phyloP scores from a whole-genome alignment of 2,113 vertebrate species.

The Eudyptes chrysolophus region DNA sequence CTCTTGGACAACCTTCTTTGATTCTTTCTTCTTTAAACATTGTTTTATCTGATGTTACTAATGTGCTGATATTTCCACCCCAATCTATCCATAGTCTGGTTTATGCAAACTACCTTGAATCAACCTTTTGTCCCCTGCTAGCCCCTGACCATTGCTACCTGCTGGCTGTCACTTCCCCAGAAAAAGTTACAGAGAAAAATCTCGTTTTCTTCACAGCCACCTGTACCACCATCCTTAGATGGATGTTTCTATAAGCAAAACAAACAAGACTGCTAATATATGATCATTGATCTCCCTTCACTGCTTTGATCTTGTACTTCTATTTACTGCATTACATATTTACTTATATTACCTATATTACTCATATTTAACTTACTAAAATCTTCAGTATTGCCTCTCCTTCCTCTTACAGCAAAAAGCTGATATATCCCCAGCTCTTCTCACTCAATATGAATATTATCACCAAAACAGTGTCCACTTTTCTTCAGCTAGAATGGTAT shows the following conservation, averaged over 20 bases:
- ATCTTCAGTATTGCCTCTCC: not conserved
- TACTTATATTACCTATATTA: not conserved
- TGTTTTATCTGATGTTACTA: not conserved
- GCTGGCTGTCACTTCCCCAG: not conserved
- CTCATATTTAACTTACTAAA: not conserved
- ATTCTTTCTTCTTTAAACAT: not conserved
- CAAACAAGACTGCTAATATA: not conserved
- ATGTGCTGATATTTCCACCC: not conserved
- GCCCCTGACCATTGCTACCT: not conserved
- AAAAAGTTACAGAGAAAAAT: not conserved
- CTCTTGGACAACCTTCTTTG: not conserved
- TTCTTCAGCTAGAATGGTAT: not conserved
- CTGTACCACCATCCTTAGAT: not conserved
- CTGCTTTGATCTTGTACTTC: not conserved
- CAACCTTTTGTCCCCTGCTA: not conserved
- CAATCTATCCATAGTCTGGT: not conserved
- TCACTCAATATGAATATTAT: not conserved
- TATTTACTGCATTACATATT: not conserved
- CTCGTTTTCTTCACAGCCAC: not conserved
- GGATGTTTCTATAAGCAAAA: conserved; percentile 5
- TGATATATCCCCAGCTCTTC: not conserved
- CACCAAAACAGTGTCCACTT: not conserved
- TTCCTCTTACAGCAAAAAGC: not conserved
- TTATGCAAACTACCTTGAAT: not conserved
- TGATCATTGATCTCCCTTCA: not conserved